phyloP scores from a whole-genome alignment of 2,113 vertebrate genomes.

The Murina feae region DNA sequence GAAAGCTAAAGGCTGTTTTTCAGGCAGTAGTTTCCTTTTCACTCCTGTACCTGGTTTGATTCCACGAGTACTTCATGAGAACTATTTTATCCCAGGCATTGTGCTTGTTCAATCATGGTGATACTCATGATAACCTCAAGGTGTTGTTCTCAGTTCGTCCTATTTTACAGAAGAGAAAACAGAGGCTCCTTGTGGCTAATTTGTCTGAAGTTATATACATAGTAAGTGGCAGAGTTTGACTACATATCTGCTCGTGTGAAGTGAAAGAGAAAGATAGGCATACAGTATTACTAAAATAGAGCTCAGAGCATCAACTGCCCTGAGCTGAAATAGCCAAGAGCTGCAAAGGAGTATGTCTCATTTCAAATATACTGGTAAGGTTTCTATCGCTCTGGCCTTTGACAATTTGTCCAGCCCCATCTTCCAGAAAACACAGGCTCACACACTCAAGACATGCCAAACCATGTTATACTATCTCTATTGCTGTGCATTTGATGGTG shows the following conservation, averaged over 20 bases:
- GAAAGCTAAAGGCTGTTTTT: slow-evolving; percentile 59
- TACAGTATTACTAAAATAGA: neutral
- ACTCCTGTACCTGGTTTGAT: slow-evolving; percentile 56
- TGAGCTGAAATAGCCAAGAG: neutral
- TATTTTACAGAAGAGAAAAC: neutral
- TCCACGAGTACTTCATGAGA: slow-evolving; percentile 63
- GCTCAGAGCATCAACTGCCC: neutral
- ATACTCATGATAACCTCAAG: neutral
- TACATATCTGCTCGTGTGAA: neutral
- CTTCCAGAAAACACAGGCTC: neutral
- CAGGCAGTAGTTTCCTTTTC: slow-evolving; percentile 57
- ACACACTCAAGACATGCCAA: neutral
- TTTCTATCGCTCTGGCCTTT: neutral
- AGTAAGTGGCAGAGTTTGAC: neutral
- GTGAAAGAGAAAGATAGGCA: neutral
- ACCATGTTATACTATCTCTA: neutral
- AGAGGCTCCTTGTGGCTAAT: neutral
- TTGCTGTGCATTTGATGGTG: neutral
- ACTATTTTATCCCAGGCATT: neutral
- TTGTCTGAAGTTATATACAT: neutral
- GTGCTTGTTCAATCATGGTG: neutral
- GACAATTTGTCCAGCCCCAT: neutral
- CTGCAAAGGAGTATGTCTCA: neutral
- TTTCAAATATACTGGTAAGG: neutral
- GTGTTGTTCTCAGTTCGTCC: neutral